A percentile compares a stretch with the other conserved stretches of the same genome.
phyloP scores from a whole-genome alignment of 2,888 invertebrate species.

The Phyto melanocephala region DNA sequence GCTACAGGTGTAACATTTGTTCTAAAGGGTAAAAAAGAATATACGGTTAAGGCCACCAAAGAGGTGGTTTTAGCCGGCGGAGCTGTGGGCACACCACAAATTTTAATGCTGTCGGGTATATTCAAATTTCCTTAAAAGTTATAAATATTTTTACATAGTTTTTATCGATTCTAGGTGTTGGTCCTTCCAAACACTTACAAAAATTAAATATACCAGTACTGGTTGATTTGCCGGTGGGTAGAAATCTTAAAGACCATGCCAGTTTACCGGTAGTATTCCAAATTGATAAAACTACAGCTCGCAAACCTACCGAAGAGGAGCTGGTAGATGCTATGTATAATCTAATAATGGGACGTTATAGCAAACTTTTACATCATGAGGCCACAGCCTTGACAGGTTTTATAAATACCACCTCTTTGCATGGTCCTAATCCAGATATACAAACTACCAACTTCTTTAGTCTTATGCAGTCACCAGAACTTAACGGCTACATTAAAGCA shows the following conservation, averaged over 20 bases:
- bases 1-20: constrained; percentile 80
- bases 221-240: constrained; percentile 81
- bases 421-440: constrained; percentile 81
- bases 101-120: constrained; percentile 91
- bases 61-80: constrained; percentile 94
- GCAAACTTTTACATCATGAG: constrained; percentile 79
- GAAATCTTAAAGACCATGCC: constrained; percentile 90
- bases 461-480: constrained; percentile 77
- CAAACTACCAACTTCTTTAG: constrained; percentile 80
- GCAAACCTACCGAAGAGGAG: constrained; percentile 77
- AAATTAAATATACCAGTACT: constrained; percentile 71
- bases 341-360: constrained; percentile 80
- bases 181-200: constrained; percentile 73
- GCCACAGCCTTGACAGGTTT: constrained; percentile 81
- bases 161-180: constrained; percentile 70
- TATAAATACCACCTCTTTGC: constrained; percentile 80
- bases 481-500: constrained; percentile 74
- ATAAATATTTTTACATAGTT: not conserved
- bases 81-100: constrained; percentile 93
- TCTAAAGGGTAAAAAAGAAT: constrained; percentile 80
- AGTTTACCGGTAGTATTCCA: constrained; percentile 80
- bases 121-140: not conserved
- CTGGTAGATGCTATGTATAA: constrained; percentile 77
- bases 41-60: constrained; percentile 82
- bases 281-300: constrained; percentile 79